Conservation (phyloP, 2,113 vertebrate species). For the Shinisaurus crocodilurus region DNA sequence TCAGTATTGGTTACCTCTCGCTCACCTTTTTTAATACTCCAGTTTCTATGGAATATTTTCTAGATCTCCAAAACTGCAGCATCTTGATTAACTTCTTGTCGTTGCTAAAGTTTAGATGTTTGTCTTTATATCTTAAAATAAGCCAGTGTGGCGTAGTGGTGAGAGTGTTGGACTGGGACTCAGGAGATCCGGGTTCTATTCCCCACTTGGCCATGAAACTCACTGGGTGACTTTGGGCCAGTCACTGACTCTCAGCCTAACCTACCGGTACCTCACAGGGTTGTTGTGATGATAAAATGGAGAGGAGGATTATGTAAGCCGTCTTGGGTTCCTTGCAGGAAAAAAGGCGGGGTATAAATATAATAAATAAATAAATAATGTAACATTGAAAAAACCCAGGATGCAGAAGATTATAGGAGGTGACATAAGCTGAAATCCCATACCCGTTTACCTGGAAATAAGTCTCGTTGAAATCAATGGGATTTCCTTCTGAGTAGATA, state of each 20-base stretch:
- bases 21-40: neutral
- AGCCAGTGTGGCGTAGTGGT: too few species aligned
- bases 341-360: too few species aligned
- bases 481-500: neutral
- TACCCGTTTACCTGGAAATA: neutral
- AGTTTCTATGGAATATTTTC: neutral
- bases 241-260: too few species aligned
- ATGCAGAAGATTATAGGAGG: neutral
- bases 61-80: neutral
- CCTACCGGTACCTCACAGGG: too few species aligned
- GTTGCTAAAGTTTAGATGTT: neutral
- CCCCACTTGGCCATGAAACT: too few species aligned
- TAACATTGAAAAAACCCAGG: neutral
- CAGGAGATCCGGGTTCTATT: too few species aligned
- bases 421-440: neutral
- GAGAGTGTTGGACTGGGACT: too few species aligned
- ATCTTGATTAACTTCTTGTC: neutral
- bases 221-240: too few species aligned
- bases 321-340: too few species aligned
- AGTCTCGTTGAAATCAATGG: neutral
- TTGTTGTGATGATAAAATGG: too few species aligned
- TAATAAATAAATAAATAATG: too few species aligned
- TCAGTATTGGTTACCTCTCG: neutral
- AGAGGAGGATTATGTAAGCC: too few species aligned
- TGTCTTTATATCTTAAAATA: neutral